These are phyloP conservation scores for Conops quadrifasciatus DNA, from an alignment of 2,888 invertebrate species.

Conservation along the genomic window DNA sequence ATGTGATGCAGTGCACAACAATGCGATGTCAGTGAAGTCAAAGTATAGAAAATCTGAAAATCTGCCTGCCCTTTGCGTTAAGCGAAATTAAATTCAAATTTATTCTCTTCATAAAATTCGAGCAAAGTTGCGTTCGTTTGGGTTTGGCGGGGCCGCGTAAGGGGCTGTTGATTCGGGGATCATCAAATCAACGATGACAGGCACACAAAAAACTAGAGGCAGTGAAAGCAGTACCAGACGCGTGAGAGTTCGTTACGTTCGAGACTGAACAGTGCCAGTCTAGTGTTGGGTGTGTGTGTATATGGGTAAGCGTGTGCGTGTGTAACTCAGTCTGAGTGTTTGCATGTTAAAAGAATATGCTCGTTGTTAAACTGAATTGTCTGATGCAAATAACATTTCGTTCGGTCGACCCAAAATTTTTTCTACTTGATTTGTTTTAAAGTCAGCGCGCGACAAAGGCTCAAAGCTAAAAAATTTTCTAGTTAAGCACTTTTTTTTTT, in stretches of 20 bases:
- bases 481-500: no score
- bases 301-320: neutral
- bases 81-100: slow-evolving; percentile 16
- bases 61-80: neutral
- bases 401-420: slow-evolving; percentile 55
- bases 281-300: neutral
- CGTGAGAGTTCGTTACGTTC: neutral
- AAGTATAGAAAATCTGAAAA: neutral
- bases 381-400: slow-evolving; percentile 16
- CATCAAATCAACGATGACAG: neutral
- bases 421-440: slow-evolving; percentile 55
- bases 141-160: neutral
- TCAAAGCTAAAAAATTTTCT: no score
- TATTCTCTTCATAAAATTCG: slow-evolving; percentile 10
- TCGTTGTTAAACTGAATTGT: slow-evolving; percentile 51
- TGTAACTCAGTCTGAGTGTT: neutral
- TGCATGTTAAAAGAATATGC: neutral
- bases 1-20: neutral
- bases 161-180: neutral
- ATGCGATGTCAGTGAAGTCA: neutral
- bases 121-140: neutral
- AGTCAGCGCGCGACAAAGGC: no score
- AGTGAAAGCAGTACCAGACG: neutral
- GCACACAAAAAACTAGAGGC: slow-evolving; percentile 19
- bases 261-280: neutral